phyloP scores from a whole-genome alignment of 2,113 vertebrate genomes.

The Oceanodroma tethys region DNA sequence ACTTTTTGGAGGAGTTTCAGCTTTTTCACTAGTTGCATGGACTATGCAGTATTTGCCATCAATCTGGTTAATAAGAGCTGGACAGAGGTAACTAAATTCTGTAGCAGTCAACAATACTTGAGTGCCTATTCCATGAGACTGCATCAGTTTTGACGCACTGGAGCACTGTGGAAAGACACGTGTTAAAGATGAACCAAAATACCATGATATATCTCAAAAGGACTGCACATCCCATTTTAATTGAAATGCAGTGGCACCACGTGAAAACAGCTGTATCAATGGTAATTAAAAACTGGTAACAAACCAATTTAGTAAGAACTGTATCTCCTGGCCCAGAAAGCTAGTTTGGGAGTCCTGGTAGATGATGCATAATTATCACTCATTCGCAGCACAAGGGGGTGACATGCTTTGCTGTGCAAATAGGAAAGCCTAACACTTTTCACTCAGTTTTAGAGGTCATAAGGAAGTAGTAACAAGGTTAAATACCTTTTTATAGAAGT shows the following conservation, averaged over 20 bases:
- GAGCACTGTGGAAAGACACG: conserved; percentile 77
- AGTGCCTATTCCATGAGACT: conserved; percentile 85
- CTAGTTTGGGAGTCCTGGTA: not conserved
- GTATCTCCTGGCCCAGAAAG: not conserved
- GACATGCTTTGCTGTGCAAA: not conserved
- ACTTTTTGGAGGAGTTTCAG: conserved; percentile 72
- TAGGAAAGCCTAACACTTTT: not conserved
- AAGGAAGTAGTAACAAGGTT: not conserved
- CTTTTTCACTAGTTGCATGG: conserved; percentile 73
- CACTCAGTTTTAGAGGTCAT: not conserved
- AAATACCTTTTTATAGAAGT: not conserved
- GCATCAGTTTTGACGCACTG: conserved; percentile 85
- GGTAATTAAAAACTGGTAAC: not conserved
- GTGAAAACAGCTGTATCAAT: not conserved
- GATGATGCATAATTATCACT: not conserved
- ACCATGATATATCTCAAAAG: accelerated
- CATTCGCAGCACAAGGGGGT: not conserved
- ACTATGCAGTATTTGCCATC: conserved; percentile 84
- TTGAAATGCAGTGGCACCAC: not conserved
- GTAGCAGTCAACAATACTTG: conserved; percentile 72
- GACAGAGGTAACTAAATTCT: conserved; percentile 91
- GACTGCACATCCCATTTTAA: not conserved
- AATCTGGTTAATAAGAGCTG: conserved; percentile 92
- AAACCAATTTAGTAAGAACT: not conserved
- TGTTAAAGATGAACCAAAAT: not conserved